These are phyloP conservation scores for Xanthorhoe spadicearia DNA, from an alignment of 2,888 invertebrate species.

Conservation along the genomic window DNA sequence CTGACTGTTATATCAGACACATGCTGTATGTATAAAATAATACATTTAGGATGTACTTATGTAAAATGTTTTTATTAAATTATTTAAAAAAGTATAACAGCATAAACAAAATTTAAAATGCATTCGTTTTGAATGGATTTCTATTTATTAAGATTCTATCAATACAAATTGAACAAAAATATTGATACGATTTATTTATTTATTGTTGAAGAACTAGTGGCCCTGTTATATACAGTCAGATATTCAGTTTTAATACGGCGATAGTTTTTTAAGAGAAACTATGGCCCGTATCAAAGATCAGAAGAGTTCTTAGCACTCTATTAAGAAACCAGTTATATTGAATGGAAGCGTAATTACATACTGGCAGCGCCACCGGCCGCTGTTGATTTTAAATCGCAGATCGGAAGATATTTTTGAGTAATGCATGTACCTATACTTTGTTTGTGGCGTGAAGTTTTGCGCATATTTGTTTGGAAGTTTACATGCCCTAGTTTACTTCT, in stretches of 20 bases:
- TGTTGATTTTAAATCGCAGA: constrained; percentile 64
- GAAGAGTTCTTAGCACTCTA: constrained; percentile 74
- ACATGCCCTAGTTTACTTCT: not conserved
- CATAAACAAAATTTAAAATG: too few species aligned
- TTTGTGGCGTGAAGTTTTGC: constrained; percentile 5
- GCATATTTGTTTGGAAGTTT: not conserved
- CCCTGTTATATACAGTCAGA: not conserved
- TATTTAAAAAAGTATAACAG: too few species aligned
- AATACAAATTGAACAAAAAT: too few species aligned
- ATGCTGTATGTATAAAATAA: too few species aligned
- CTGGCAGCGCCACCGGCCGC: constrained; percentile 69
- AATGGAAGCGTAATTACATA: constrained; percentile 73
- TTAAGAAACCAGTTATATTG: constrained; percentile 72
- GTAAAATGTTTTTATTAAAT: too few species aligned
- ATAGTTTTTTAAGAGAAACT: not conserved
- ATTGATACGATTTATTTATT: not conserved
- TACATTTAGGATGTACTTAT: not conserved
- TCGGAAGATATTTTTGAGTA: constrained; percentile 58
- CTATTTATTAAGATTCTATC: too few species aligned
- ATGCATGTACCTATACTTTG: constrained; percentile 61
- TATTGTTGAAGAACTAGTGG: too few species aligned
- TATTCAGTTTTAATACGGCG: not conserved
- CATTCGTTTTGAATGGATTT: too few species aligned
- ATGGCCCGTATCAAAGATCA: constrained; percentile 37
- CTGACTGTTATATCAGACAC: not conserved